Evolutionary conservation across 1,140 invertebrate genomes (phyloP).

Genomic region (Apolygus lucorum): DNA sequence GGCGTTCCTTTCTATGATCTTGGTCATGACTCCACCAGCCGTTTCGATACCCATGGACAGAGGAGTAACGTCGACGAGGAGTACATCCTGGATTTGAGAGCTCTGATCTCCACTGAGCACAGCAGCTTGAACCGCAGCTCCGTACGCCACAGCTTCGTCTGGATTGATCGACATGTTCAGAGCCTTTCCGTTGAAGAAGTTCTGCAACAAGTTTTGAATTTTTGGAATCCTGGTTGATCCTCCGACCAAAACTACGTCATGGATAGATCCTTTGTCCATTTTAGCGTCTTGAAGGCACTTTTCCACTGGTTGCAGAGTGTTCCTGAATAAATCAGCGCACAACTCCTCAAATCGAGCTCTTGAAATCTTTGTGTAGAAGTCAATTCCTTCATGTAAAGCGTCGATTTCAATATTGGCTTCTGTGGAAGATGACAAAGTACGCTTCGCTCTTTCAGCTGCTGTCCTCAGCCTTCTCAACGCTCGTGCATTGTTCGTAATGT

Average conservation of each 20-base stretch:
- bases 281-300: too few relatives aligned
- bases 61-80: slow-evolving; percentile 46
- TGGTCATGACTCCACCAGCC: slow-evolving; percentile 45
- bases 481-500: slow-evolving; percentile 42
- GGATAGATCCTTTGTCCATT: too few relatives aligned
- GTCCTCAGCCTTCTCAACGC: slow-evolving; percentile 53
- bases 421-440: too few relatives aligned
- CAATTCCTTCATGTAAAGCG: slow-evolving; percentile 49
- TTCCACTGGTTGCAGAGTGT: slow-evolving; percentile 51
- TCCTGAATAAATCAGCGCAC: too few relatives aligned
- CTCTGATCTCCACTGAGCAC: too few relatives aligned
- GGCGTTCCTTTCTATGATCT: too few relatives aligned
- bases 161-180: too few relatives aligned
- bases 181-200: slow-evolving; percentile 55
- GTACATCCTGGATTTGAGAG: slow-evolving; percentile 43
- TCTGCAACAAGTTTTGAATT: slow-evolving; percentile 44
- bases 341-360: slow-evolving; percentile 53
- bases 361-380: slow-evolving; percentile 52
- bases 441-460: slow-evolving; percentile 52
- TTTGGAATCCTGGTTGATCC: slow-evolving; percentile 55
- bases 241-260: too few relatives aligned
- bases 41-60: slow-evolving; percentile 38
- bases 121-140: slow-evolving; percentile 65
- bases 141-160: slow-evolving; percentile 65
- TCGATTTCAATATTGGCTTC: too few relatives aligned